Evolutionary conservation across 2,888 invertebrate genomes (phyloP), one percentile per base, ranked within the genome.

Genomic region (Pterostichus madidus): DNA sequence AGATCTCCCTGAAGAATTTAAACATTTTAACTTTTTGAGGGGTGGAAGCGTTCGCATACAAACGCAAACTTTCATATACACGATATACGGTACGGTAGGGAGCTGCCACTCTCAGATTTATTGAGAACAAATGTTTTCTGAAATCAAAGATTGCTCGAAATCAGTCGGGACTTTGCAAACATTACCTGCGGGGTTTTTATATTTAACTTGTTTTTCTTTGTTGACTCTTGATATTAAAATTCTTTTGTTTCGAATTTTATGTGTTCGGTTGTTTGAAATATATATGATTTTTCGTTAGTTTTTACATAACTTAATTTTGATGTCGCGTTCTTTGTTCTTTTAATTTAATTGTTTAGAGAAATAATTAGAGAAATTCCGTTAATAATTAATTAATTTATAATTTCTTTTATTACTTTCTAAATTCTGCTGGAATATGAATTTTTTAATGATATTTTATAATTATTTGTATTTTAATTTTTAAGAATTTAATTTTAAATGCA

Each of bases 11-110:
- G 85, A 88, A 89, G 89, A 89, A 87, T 89, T 89, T 89, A 89
- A 89, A 89, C 89, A 89, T 89, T 90, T 88, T 89, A 89, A 89
- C 88, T 89, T 89, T 86, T 87, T 86, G 86, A 87, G 86, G 87
- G 87, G 87, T 86, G 80, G 86, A 24, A 85, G 85, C 39, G 84
- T 84, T 85, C 8, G 0, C 39, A 39, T 39, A 39, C 39, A 39
- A 39, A 85, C 84, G 84, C 84, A 77, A 53, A 78, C 78, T 56
- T 53, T 39, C 78, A 61, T 44, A 56, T 44, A 61, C 44, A 31
- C 61, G 64, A 77, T 84, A 86, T 87, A 85, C 87, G 86, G 86
- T 87, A 85, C 87, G 86, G 85, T 86, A 87, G 88, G 86, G 88
- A 88, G 83, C 85, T 86, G 85, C 85, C 86, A 86, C 87, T 86